Conservation (phyloP, 1,140 invertebrate genomes). For the Dryas iulia region DNA sequence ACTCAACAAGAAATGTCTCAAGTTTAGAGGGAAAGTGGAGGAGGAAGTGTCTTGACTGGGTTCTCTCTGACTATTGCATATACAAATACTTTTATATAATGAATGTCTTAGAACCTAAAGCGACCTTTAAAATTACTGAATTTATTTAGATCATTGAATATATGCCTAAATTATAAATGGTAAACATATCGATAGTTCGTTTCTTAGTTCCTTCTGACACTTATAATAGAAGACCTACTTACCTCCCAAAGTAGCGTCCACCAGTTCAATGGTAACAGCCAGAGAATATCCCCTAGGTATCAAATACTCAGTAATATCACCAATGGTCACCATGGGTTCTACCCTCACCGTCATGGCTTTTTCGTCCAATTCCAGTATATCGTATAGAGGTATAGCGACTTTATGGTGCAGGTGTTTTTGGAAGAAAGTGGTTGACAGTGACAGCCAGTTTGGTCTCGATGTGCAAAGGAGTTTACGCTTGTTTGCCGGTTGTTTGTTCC, state of each 20-base stretch:
- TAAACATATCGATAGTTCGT: too few relatives aligned
- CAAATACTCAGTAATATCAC: slow-evolving; percentile 87
- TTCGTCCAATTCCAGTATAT: slow-evolving; percentile 86
- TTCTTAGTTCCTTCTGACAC: too few relatives aligned
- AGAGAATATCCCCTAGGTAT: slow-evolving; percentile 88
- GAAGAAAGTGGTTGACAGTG: slow-evolving; percentile 85
- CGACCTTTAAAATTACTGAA: too few relatives aligned
- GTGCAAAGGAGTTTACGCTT: slow-evolving; percentile 83
- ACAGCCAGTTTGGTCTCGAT: slow-evolving; percentile 85
- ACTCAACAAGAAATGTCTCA: too few relatives aligned
- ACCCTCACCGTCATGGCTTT: slow-evolving; percentile 84
- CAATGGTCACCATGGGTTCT: slow-evolving; percentile 91
- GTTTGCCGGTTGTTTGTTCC: slow-evolving; percentile 79
- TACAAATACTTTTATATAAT: too few relatives aligned
- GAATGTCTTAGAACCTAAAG: too few relatives aligned
- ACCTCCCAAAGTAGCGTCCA: slow-evolving; percentile 89
- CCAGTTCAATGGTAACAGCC: slow-evolving; percentile 90
- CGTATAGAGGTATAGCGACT: slow-evolving; percentile 83
- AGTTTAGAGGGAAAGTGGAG: too few relatives aligned
- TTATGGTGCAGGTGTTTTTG: slow-evolving; percentile 83
- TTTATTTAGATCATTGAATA: too few relatives aligned
- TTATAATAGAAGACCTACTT: too few relatives aligned
- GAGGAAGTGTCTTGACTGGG: too few relatives aligned
- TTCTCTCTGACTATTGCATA: too few relatives aligned
- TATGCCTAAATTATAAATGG: too few relatives aligned